Base-by-base conservation (phyloP, 2,888 invertebrate genomes). In the Onchidella celtica region DNA sequence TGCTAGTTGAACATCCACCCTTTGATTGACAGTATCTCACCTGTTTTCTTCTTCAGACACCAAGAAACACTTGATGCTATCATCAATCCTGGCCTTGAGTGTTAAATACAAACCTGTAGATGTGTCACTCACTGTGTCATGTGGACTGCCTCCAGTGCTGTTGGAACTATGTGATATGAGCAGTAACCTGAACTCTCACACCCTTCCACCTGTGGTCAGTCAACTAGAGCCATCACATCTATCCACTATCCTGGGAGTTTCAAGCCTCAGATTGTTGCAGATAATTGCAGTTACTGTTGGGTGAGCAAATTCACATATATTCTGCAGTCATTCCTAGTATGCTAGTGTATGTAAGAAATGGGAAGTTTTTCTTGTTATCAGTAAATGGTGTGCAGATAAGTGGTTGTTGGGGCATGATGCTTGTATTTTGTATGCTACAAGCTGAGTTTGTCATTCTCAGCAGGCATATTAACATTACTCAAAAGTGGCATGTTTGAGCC, bases 201-300 rank as follows among this genome's bases (percentile, higher is more conserved):
- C 90, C 6, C 86, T 90, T 17, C 89, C 89, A 55, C 87, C 87
- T 0, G 83, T 88, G 14, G 84, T 87, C 38, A 85, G 84, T 63
- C 83, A 85, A 72, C 87, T 89, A 24, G 88, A 88, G 11, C 83
- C 88, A 24, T 84, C 85, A 14, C 89, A 92, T 72, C 85, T 92
- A 24, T 73, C 84, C 38, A 86, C 87, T 63, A 87, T 92, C 4
- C 87, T 92, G 21, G 85, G 89, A 36, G 93, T 94, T 9, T 94
- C 95, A n/a, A 94, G 95, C 76, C 93, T 94, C 78, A 91, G 95
- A 72, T 91, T 95, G 24, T 93, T 95, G 38, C 95, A 95, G 87
- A 94, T 95, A 83, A 91, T 95, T 36, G 94, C 95, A 0, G 92
- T 95, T 82, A 95, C 95, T 1, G 94, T 94, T 83, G 95, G 95